Base-by-base conservation (phyloP, 1,140 invertebrate species). In the Drosophila tani region DNA sequence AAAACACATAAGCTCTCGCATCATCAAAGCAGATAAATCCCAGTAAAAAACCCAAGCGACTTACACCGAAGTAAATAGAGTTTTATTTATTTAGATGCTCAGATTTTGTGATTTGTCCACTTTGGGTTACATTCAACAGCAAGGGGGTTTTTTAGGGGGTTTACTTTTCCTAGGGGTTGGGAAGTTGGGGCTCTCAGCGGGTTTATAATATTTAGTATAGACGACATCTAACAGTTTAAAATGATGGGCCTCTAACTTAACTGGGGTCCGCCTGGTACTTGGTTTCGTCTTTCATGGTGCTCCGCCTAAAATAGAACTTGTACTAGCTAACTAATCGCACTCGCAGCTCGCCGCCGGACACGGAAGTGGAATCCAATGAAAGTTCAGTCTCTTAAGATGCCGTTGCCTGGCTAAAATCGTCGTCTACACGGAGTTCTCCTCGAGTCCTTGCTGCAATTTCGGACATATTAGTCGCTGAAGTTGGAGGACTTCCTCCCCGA, bases 351-450 rank as follows among this genome's bases (percentile, higher is more conserved):
- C 27, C 58, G 67, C 8, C n/a, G 29, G 17, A 19, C 32, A 27
- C 62, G 50, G 50, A 46, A 57, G 45, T 62, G 62, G 60, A 80
- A 80, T 83, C 46, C 76, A 87, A 69, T 78, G 32, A 87, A 84
- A 75, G 83, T 87, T 86, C 84, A 87, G 84, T 87, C 84, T 87
- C 84, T 87, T 88, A 67, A 84, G 84, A 87, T 88, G 73, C 84
- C 64, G 47, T 73, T 88, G 68, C 75, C 80, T 60, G 55, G 82
- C 82, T 83, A 84, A 81, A 84, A 85, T 84, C 82, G 45, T 76
- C 69, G 60, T 49, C 71, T 88, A 91, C 38, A 91, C 90, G 40
- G 90, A 91, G 53, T 91, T 91, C 73, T 91, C 90, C 64, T 91
- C 90, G 32, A 91, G 79, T 75, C 90, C 90, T 53, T 90, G 90